Evolutionary conservation across 2,888 invertebrate genomes (phyloP), one percentile per base, ranked within the genome.

Genomic region (Stomorhina lunata): DNA sequence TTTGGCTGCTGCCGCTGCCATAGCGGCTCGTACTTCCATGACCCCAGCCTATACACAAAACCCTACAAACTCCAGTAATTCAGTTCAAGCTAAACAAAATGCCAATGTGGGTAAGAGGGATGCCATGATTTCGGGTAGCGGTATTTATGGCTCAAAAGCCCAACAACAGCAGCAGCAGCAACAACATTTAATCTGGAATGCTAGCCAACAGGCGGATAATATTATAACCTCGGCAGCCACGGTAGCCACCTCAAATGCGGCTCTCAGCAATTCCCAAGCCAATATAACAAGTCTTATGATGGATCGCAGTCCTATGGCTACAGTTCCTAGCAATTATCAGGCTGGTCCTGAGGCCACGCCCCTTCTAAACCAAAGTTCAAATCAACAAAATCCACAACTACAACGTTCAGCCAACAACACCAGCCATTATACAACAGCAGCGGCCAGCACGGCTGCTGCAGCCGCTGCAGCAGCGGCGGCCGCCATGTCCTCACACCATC

Each of bases 271-370:
- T 72, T 79, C 79, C n/a, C 79, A 79, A 66, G 72, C 79, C 55
- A 79, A 72, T 50, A 79, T 86, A 17, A 84, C 84, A 59, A 84
- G 87, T 84, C 86, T 89, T 85, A 87, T 90, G 61, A 87, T 89
- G 76, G 90, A 91, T 85, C 90, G 90, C 72, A 90, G 91, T 85
- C 91, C 91, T 84, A 91, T 91, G 91, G 91, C 91, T 83, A 89
- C 91, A 89, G 90, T 91, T 90, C 91, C 91, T 89, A 90, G 91
- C 85, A 91, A 91, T 88, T 91, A 91, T 89, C 91, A 91, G 89
- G 91, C 91, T 83, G 91, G 91, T 83, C 91, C 91, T 87, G 91
- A 91, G 85, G 88, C 90, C 84, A 89, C 90, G 84, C 87, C 90
- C 78, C 86, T 88, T 83, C 87, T 85, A 81, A 84, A 84, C 76